Base-by-base conservation (phyloP, 2,888 invertebrate species). In the Brachypalpus laphriformis region DNA sequence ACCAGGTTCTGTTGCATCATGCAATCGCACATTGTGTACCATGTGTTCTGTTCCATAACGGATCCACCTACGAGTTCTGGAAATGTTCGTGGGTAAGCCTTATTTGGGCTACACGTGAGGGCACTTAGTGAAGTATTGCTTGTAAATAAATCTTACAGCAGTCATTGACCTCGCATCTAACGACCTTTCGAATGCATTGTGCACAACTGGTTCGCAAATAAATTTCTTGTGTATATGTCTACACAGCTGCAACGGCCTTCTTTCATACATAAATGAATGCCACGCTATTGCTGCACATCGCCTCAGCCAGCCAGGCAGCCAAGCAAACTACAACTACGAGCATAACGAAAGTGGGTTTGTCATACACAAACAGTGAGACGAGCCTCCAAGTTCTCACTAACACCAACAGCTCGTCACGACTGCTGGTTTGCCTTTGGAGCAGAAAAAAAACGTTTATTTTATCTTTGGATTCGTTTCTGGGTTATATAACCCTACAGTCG, bases 371-470 rank as follows among this genome's bases (percentile, higher is more conserved):
- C 85, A 75, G 68, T 76, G 88, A 87, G 89, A 88, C 89, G 89
- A 89, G 89, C 89, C 89, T 89, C 89, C 89, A 88, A 89, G 75
- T 86, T 81, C 78, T 75, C 75, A 82, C 81, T 40, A 87, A 87
- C 72, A 87, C 82, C 57, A 47, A 18, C 71, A 45, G 14, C n/a
- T n/a, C n/a, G n/a, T n/a, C 45, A 59, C 56, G 75, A 45, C 77
- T 63, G 56, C 37, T 16, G 77, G 11, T 54, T 70, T 80, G 78
- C 72, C 51, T 80, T 75, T 76, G 75, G 65, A 82, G 49, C 54
- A 47, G 37, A 54, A 51, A 61, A 37, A 1, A 51, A n/a, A 31
- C 8, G 56, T 74, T 65, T 75, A 47, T 82, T 82, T 77, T 80
- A 80, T 83, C 80, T 80, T 70, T 74, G 20, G 57, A 57, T 49